A percentile compares a stretch with the other conserved stretches of the same genome.
Evolutionary conservation across 2,113 vertebrate species (phyloP).

Genomic region (Podarcis muralis): DNA sequence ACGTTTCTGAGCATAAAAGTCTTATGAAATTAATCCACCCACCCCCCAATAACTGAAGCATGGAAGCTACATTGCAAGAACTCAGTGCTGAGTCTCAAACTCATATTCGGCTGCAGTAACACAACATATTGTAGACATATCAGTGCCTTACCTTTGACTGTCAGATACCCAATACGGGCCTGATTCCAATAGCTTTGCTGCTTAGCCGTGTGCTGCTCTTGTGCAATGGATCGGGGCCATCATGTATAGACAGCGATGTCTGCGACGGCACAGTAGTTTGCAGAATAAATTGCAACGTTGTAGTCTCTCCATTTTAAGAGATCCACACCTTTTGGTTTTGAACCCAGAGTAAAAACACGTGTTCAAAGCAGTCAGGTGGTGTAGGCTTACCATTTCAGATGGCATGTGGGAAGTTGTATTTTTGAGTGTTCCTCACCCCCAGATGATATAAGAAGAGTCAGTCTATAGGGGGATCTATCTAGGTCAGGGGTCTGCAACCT

Average conservation of each 20-base stretch:
- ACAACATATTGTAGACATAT: not conserved
- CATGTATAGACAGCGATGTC: no score
- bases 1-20: conserved; percentile 8
- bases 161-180: not conserved
- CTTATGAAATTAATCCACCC: conserved; percentile 6
- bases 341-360: not conserved
- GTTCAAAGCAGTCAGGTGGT: no score
- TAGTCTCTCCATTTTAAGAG: not conserved
- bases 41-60: conserved; percentile 14
- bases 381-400: no score
- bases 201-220: no score
- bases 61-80: not conserved
- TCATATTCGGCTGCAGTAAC: not conserved
- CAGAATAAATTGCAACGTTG: not conserved
- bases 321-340: not conserved
- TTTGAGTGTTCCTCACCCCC: no score
- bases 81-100: not conserved
- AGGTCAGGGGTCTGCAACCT: no score
- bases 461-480: no score
- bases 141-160: not conserved
- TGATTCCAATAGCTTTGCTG: no score
- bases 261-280: not conserved
- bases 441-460: no score
- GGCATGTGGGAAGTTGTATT: no score
- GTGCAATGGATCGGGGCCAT: no score